Evolutionary conservation across 2,888 invertebrate genomes (phyloP).

Genomic region (Myopa tessellatipennis): DNA sequence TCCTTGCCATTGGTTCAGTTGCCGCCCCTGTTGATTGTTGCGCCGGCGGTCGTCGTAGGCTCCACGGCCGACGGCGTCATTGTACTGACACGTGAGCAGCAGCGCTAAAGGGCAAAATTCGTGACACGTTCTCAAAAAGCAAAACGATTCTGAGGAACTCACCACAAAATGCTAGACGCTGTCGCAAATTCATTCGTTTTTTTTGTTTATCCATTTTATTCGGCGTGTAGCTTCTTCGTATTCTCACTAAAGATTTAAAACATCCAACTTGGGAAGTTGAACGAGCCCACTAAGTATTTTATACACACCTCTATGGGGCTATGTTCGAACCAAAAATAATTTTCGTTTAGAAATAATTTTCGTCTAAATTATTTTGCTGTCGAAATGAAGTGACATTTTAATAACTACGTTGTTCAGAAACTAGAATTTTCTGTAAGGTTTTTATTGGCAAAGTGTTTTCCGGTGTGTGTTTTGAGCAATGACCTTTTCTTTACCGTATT

Average conservation of each 20-base stretch:
- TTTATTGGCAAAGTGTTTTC: too few relatives aligned
- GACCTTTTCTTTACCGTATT: too few relatives aligned
- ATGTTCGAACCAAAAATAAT: neutral
- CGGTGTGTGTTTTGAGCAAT: too few relatives aligned
- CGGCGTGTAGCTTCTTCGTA: neutral
- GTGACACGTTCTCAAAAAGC: neutral
- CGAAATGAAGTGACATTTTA: too few relatives aligned
- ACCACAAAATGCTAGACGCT: conserved; percentile 28
- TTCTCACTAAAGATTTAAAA: conserved; percentile 16
- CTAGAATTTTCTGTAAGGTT: too few relatives aligned
- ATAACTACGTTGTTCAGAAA: too few relatives aligned
- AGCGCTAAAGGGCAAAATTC: conserved; percentile 9
- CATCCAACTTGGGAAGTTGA: conserved; percentile 4
- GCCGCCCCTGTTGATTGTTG: neutral
- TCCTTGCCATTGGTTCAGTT: neutral
- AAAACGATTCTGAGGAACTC: neutral
- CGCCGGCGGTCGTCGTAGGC: neutral
- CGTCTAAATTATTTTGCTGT: neutral
- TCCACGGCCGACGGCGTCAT: neutral
- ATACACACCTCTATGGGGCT: too few relatives aligned
- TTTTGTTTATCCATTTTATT: conserved; percentile 3
- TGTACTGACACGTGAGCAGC: conserved; percentile 4
- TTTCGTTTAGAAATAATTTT: neutral
- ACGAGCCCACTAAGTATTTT: conserved; percentile 2
- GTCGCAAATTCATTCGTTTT: neutral